Conservation (phyloP, 2,888 invertebrate genomes). For the Dioctria linearis region DNA sequence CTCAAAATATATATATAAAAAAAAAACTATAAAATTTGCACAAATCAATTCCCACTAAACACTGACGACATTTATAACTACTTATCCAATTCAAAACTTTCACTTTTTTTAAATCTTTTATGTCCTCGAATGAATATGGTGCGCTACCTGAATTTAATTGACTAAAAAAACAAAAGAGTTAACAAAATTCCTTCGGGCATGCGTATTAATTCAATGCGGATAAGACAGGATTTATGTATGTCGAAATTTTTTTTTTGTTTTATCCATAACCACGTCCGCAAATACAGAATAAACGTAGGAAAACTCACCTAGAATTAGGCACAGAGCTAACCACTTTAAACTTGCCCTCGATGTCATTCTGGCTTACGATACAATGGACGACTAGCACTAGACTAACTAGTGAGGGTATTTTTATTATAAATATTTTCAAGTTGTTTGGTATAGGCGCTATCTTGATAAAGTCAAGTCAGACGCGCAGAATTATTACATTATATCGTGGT, state of each 20-base stretch:
- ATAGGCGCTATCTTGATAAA: not conserved
- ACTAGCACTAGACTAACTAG: slow-evolving; percentile 25
- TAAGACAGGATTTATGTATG: no score
- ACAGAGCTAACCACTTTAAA: slow-evolving; percentile 22
- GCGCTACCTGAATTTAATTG: no score
- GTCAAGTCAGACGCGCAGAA: not conserved
- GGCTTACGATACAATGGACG: slow-evolving; percentile 9
- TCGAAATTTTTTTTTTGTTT: not conserved
- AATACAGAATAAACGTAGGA: not conserved
- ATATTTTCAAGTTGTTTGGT: slow-evolving; percentile 27
- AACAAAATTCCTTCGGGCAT: no score
- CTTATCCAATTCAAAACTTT: slow-evolving; percentile 50
- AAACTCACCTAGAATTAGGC: slow-evolving; percentile 39
- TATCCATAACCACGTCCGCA: not conserved
- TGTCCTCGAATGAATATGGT: not conserved
- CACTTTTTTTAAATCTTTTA: slow-evolving; percentile 27
- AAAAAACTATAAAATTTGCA: not conserved
- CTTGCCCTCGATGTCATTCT: slow-evolving; percentile 21
- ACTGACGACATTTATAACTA: not conserved
- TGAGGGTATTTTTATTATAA: slow-evolving; percentile 26
- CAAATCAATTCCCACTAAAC: not conserved
- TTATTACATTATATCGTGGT: no score
- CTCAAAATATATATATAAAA: no score
- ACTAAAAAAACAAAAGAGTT: no score
- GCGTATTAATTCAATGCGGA: no score